A percentile compares a stretch with the other conserved stretches of the same genome.
Conservation (phyloP, 2,888 invertebrate species). For the Callyntrura sp. region DNA sequence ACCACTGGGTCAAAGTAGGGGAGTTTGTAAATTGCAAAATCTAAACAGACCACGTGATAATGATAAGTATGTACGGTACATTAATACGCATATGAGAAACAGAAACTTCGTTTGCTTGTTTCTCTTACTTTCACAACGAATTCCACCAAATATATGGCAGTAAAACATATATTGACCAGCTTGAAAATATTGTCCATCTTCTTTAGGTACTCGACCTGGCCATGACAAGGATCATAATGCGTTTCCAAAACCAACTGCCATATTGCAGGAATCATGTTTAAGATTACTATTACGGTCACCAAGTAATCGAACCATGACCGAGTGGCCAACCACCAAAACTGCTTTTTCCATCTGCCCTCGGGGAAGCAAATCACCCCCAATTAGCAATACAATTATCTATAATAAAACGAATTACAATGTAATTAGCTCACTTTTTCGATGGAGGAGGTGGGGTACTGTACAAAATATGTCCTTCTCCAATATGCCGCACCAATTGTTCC, state of each 20-base stretch:
- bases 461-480: constrained; percentile 45
- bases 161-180: constrained; percentile 73
- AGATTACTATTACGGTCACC: constrained; percentile 79
- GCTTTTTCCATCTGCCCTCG: constrained; percentile 48
- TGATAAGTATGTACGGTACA: neutral
- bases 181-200: constrained; percentile 51
- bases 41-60: neutral
- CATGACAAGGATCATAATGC: constrained; percentile 9
- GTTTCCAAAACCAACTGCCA: constrained; percentile 85
- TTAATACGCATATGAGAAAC: no score
- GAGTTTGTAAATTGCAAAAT: no score
- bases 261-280: constrained; percentile 82
- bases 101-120: no score
- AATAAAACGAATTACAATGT: no score
- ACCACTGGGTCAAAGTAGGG: no score
- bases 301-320: constrained; percentile 86
- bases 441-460: constrained; percentile 34
- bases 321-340: constrained; percentile 81
- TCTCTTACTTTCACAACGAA: constrained; percentile 79
- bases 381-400: neutral
- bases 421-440: neutral
- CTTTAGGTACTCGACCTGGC: neutral
- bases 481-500: constrained; percentile 51
- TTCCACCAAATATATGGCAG: constrained; percentile 77
- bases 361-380: neutral